These are phyloP conservation scores for Camptogramma bilineatum DNA, from an alignment of 2,888 invertebrate genomes.

Conservation along the genomic window DNA sequence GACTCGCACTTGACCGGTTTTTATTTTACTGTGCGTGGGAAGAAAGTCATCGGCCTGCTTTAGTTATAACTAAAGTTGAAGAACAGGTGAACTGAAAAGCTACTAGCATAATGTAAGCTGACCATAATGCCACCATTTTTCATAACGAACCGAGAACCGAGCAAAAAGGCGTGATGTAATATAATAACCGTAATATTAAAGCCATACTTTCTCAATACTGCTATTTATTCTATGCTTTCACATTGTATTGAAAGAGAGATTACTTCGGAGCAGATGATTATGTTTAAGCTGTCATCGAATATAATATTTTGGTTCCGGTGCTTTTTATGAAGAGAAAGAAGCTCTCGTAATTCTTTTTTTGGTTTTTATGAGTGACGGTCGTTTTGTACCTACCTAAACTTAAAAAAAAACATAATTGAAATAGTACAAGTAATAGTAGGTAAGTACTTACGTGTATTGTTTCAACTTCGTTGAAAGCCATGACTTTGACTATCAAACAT, in stretches of 20 bases:
- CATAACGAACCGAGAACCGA: conserved; percentile 43
- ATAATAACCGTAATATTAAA: conserved; percentile 57
- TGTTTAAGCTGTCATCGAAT: conserved; percentile 64
- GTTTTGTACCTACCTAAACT: neutral
- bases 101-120: neutral
- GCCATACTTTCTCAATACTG: conserved; percentile 57
- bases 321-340: conserved; percentile 11
- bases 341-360: conserved; percentile 27
- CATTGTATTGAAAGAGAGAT: conserved; percentile 59
- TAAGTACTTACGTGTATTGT: neutral
- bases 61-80: neutral
- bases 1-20: no score
- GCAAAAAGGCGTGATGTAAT: conserved; percentile 54
- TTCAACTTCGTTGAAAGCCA: neutral
- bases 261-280: conserved; percentile 69
- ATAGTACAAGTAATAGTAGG: no score
- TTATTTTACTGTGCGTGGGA: neutral
- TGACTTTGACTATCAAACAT: neutral
- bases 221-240: conserved; percentile 31
- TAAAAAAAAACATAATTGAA: neutral
- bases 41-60: neutral
- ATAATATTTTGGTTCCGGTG: conserved; percentile 40
- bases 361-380: neutral
- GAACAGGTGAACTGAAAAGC: neutral
- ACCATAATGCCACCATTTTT: conserved; percentile 42